Evolutionary conservation across 2,113 vertebrate species (phyloP).

Genomic region (Progne subis): DNA sequence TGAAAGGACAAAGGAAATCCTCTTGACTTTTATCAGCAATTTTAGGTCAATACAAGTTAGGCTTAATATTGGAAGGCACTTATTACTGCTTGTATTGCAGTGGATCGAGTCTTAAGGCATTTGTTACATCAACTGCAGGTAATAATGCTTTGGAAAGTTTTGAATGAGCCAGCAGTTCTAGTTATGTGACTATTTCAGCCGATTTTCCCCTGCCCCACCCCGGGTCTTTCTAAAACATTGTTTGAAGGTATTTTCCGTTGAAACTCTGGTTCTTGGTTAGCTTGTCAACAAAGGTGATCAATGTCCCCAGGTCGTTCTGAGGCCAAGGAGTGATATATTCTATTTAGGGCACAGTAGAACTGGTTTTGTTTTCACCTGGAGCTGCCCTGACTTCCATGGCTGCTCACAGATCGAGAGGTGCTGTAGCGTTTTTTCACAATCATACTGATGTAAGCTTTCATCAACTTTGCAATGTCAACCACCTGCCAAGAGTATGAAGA

Average conservation of each 20-base stretch:
- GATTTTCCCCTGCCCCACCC: not conserved
- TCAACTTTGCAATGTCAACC: conserved; percentile 96
- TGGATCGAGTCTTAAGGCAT: conserved; percentile 72
- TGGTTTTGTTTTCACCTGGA: conserved; percentile 79
- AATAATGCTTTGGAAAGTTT: conserved; percentile 71
- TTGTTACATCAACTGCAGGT: conserved; percentile 43
- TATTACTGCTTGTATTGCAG: conserved; percentile 70
- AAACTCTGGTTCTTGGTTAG: not conserved
- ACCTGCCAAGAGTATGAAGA: conserved; percentile 76
- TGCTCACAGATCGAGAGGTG: conserved; percentile 89
- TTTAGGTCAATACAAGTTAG: conserved; percentile 17
- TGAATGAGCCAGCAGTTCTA: conserved; percentile 35
- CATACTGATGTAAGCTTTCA: conserved; percentile 99
- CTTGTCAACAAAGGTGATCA: not conserved
- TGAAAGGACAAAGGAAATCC: not conserved
- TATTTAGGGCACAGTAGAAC: not conserved
- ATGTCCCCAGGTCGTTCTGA: not conserved
- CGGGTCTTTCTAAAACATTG: not conserved
- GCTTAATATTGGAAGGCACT: conserved; percentile 76
- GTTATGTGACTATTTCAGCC: not conserved
- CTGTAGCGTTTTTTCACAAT: conserved; percentile 98
- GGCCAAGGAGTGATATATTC: not conserved
- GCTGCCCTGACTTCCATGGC: conserved; percentile 86
- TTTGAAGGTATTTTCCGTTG: not conserved
- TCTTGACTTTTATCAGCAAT: conserved; percentile 46